These are phyloP conservation scores for Platanista minor DNA, from an alignment of 2,113 vertebrate species.

Conservation along the genomic window DNA sequence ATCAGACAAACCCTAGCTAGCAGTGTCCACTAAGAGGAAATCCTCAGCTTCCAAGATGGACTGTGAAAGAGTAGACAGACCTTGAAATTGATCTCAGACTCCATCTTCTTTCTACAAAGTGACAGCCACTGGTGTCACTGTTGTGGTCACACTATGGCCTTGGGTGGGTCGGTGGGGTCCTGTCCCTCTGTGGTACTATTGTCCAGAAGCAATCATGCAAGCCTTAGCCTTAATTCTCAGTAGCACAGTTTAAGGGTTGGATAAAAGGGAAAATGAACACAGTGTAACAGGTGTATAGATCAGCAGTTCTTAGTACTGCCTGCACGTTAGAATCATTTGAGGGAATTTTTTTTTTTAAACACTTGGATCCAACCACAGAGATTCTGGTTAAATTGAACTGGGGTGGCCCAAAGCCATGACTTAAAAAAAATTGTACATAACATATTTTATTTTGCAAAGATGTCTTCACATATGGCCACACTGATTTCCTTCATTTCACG, in stretches of 20 bases:
- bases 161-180: too few relatives aligned
- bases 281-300: background rate
- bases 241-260: background rate
- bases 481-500: background rate
- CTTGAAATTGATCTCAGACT: background rate
- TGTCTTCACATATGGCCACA: background rate
- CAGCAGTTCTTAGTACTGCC: background rate
- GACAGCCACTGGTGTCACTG: background rate
- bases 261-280: background rate
- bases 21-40: background rate
- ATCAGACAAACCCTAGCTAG: background rate
- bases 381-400: background rate
- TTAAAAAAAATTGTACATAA: background rate
- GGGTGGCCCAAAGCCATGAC: background rate
- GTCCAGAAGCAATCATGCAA: background rate
- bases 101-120: background rate
- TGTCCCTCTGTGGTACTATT: background rate
- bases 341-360: background rate
- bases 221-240: background rate
- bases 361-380: background rate
- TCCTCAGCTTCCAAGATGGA: background rate
- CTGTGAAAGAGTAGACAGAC: background rate
- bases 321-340: background rate
- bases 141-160: background rate
- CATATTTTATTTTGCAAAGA: background rate